Conservation (phyloP, 2,113 vertebrate genomes). For the Otocyon megalotis region DNA sequence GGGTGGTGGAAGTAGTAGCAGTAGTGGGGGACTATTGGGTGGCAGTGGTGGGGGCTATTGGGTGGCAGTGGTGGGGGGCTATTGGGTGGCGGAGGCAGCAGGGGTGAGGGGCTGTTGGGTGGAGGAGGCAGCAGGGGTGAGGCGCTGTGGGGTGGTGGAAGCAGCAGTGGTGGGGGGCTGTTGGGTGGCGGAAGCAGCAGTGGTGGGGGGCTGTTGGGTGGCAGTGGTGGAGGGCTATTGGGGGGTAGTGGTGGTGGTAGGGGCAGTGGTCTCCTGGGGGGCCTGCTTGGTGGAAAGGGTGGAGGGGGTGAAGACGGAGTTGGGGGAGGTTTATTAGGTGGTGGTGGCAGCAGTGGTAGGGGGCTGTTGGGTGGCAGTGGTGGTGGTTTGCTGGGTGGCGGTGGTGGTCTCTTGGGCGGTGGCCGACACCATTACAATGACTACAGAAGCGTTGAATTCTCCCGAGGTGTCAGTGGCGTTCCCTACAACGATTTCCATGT, state of each 20-base stretch:
- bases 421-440: constrained; percentile 60
- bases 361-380: constrained; percentile 48
- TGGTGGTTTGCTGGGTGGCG: constrained; percentile 46
- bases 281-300: background rate
- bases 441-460: constrained; percentile 58
- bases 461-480: constrained; percentile 68
- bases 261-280: background rate
- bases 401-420: constrained; percentile 75
- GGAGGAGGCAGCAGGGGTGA: background rate
- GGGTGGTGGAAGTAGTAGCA: background rate
- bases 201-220: constrained; percentile 59
- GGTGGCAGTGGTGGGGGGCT: background rate
- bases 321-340: constrained; percentile 38
- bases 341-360: background rate
- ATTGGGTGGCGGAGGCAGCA: background rate
- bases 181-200: background rate
- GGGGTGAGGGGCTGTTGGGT: constrained; percentile 26
- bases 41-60: background rate
- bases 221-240: constrained; percentile 28
- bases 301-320: background rate
- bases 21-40: constrained; percentile 15
- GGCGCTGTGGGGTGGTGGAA: background rate
- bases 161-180: constrained; percentile 37
- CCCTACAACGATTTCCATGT: constrained; percentile 80
- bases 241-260: background rate